Evolutionary conservation across 1,140 invertebrate species (phyloP).

Genomic region (Lucilia cuprina): DNA sequence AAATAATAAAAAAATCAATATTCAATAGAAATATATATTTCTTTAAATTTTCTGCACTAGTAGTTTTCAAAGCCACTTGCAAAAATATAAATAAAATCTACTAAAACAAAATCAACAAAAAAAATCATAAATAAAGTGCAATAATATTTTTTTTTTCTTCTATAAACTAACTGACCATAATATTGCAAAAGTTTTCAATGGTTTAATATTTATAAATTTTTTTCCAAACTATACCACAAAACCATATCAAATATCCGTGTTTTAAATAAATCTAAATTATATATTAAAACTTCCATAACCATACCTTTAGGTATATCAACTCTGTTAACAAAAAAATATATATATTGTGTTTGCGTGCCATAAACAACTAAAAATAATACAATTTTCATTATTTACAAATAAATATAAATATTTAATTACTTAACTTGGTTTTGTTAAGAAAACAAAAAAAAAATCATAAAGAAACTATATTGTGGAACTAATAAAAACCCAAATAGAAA

Average conservation of each 20-base stretch:
- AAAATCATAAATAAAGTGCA: neutral
- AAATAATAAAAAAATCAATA: neutral
- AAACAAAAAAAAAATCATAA: neutral
- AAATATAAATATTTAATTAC: constrained; percentile 18
- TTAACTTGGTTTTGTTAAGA: neutral
- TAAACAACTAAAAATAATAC: constrained; percentile 3
- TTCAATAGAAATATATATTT: neutral
- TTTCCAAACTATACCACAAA: neutral
- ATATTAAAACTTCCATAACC: no score
- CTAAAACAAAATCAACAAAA: neutral
- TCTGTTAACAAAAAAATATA: neutral
- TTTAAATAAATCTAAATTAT: neutral
- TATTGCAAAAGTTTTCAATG: constrained; percentile 20
- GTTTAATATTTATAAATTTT: no score
- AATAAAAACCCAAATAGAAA: neutral
- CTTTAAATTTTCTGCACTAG: constrained; percentile 6
- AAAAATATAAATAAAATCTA: neutral
- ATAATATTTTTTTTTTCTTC: neutral
- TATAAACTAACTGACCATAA: constrained; percentile 30
- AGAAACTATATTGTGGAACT: neutral
- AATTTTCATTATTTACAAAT: neutral
- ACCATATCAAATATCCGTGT: constrained; percentile 28
- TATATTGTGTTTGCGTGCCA: neutral
- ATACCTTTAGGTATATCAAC: no score
- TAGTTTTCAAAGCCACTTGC: constrained; percentile 25